Evolutionary conservation across 2,113 vertebrate genomes (phyloP), one percentile per base, ranked within the genome.

Genomic region (Festucalex cinctus): DNA sequence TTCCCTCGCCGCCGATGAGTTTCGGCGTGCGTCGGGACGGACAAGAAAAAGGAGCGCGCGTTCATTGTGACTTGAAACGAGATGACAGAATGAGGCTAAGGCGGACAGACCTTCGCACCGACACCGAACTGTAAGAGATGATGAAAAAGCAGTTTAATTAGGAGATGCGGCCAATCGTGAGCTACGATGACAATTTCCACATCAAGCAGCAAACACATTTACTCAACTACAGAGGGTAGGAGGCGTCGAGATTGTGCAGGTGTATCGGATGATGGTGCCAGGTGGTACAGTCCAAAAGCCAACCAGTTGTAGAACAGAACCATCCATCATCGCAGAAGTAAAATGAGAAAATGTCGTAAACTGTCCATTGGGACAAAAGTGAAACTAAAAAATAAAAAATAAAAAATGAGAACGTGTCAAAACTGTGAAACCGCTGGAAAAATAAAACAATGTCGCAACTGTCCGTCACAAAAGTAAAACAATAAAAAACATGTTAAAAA

Each of bases 1-100:
- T 92, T 90, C 89, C 88, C 88, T 84, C 32, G 61, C 85, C 90
- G 89, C 83, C 89, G 78, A 92, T 92, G 87, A 89, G 89, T 91
- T 92, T 89, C 90, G 86, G 87, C 85, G 83, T 82, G 83, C 90
- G 88, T 91, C 90, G 88, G 78, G 89, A 89, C 78, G 84, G 86
- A 89, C 80, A 81, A 84, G 83, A 80, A 86, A n/a, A 82, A 68
- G 73, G 66, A 75, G 61, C 70, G 83, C 84, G 83, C 82, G 85
- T 89, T 90, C 81, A 86, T 85, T 88, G 71, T 70, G 76, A 77
- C 78, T 85, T 83, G 81, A 80, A 86, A 84, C 83, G 70, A 85
- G 87, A 87, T 80, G 80, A 85, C 72, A 64, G 76, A 64, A 61
- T 53, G 64, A 41, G 70, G 71, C 76, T 73, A 83, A 51, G 66